Conservation (phyloP, 2,113 vertebrate genomes). For the Anarrhichthys ocellatus region DNA sequence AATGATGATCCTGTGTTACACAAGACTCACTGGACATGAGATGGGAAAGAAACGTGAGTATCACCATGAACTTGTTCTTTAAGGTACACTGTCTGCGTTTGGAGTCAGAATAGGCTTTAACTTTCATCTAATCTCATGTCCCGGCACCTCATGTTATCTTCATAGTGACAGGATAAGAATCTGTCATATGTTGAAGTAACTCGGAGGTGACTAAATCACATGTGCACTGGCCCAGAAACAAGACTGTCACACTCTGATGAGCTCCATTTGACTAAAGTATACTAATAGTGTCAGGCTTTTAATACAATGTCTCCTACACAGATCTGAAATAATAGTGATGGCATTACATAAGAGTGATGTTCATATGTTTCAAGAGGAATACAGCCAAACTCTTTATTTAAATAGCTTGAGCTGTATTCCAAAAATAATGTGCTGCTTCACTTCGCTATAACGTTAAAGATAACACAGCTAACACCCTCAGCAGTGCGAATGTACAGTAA, state of each 20-base stretch:
- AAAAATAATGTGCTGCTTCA: conserved; percentile 42
- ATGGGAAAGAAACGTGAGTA: background rate
- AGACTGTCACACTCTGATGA: conserved; percentile 80
- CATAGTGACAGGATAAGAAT: conserved; percentile 73
- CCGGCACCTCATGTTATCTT: conserved; percentile 48
- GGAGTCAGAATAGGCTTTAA: background rate
- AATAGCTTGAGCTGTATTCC: conserved; percentile 6
- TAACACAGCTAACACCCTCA: conserved; percentile 24
- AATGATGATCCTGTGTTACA: background rate
- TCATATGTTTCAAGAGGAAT: conserved; percentile 16
- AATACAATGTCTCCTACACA: conserved; percentile 32
- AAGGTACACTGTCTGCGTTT: background rate
- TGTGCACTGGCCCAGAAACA: conserved; percentile 44
- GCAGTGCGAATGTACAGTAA: conserved; percentile 9
- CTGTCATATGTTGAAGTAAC: conserved; percentile 46
- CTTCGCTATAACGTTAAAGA: conserved; percentile 12
- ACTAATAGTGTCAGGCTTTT: conserved; percentile 29
- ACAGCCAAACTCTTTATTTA: conserved; percentile 13
- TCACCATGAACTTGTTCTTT: background rate
- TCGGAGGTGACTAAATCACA: conserved; percentile 48
- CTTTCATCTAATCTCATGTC: conserved; percentile 10
- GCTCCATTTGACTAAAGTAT: conserved; percentile 47
- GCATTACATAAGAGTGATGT: conserved; percentile 15
- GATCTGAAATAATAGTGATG: conserved; percentile 7
- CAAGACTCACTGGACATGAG: background rate